A percentile compares a stretch with the other conserved stretches of the same genome.
Evolutionary conservation across 1,140 invertebrate species (phyloP).

Genomic region (Zaprionus taronus): DNA sequence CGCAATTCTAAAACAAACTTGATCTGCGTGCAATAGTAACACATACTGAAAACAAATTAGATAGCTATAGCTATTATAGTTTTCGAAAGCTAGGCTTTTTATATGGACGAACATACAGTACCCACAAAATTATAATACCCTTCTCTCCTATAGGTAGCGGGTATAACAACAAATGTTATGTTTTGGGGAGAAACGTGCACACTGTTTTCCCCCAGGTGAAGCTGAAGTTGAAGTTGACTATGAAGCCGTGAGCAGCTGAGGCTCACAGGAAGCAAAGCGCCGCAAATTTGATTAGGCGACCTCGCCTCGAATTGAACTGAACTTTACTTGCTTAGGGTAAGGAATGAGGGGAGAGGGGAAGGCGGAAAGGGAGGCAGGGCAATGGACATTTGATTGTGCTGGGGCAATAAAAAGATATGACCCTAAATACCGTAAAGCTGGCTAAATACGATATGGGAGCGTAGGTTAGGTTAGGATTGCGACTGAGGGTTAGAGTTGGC

Average conservation of each 20-base stretch:
- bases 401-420: slow-evolving; percentile 46
- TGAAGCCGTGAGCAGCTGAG: background rate
- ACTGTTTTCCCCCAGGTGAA: slow-evolving; percentile 22
- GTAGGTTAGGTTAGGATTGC: slow-evolving; percentile 8
- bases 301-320: slow-evolving; percentile 42
- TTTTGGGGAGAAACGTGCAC: slow-evolving; percentile 21
- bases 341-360: no score
- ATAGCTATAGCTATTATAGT: no score
- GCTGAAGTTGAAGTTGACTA: slow-evolving; percentile 10
- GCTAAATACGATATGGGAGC: slow-evolving; percentile 3
- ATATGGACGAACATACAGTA: no score
- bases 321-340: background rate
- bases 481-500: background rate
- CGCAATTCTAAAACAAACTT: no score
- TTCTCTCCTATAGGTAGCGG: no score
- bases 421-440: slow-evolving; percentile 34
- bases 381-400: slow-evolving; percentile 46
- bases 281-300: slow-evolving; percentile 70
- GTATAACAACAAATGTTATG: background rate
- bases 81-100: no score
- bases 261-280: slow-evolving; percentile 40
- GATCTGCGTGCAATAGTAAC: no score
- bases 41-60: no score
- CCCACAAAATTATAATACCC: no score
- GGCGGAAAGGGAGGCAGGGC: background rate